phyloP scores from a whole-genome alignment of 2,113 vertebrate genomes.

The Macaca nemestrina region DNA sequence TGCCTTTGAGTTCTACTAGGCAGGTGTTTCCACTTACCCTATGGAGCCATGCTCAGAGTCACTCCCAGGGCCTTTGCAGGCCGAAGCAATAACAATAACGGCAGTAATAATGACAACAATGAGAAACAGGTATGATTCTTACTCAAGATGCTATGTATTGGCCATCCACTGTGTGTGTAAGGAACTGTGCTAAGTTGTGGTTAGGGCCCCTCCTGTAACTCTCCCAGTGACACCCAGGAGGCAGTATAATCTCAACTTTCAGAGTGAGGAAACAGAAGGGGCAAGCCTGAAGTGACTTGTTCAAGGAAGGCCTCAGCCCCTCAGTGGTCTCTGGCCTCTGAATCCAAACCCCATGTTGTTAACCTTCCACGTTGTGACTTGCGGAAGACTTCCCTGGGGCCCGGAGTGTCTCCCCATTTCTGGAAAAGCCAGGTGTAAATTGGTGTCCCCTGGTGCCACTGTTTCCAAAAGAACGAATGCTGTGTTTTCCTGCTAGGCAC shows the following conservation, averaged over 20 bases:
- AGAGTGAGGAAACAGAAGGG: fast-evolving
- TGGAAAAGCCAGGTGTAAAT: not conserved
- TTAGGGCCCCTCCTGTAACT: not conserved
- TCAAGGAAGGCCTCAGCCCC: fast-evolving
- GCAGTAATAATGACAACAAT: fast-evolving
- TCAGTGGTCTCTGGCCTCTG: not conserved
- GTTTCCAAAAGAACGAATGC: not conserved
- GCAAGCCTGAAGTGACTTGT: fast-evolving
- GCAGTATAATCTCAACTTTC: fast-evolving
- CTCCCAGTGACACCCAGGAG: fast-evolving
- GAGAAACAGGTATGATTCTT: fast-evolving
- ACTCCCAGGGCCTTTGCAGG: fast-evolving
- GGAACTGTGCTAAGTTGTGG: fast-evolving
- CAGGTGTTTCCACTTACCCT: fast-evolving
- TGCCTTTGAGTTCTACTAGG: not conserved
- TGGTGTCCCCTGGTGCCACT: too few relatives aligned
- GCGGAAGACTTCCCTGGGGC: not conserved
- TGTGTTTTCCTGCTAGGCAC: not conserved
- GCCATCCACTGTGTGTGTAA: not conserved
- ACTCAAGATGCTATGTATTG: fast-evolving
- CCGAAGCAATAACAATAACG: too few relatives aligned
- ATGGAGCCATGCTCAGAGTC: not conserved
- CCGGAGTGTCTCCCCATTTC: fast-evolving
- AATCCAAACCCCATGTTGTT: fast-evolving
- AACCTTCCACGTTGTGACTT: fast-evolving